These are phyloP conservation scores for Ormyrus rosae DNA, from an alignment of 2,888 invertebrate genomes.

Conservation along the genomic window DNA sequence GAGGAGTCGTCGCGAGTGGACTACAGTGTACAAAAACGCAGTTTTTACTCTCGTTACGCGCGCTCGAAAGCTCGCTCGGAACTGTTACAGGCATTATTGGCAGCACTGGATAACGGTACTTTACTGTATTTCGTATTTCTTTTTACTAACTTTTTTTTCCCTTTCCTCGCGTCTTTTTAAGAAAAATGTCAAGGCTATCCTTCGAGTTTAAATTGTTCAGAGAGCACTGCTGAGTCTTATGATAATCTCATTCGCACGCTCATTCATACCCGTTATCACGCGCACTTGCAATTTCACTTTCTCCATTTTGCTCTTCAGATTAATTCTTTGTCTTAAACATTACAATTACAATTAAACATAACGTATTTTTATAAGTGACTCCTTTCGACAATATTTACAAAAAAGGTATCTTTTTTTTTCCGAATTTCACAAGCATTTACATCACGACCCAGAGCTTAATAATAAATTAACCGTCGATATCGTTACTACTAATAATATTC, in stretches of 20 bases:
- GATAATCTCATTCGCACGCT: conserved; percentile 48
- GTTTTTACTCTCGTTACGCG: conserved; percentile 23
- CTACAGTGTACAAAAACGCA: conserved; percentile 15
- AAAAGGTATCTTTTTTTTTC: conserved; percentile 64
- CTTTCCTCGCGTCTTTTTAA: conserved; percentile 43
- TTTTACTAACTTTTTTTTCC: conserved; percentile 49
- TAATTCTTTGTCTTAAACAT: conserved; percentile 31
- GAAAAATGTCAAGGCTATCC: conserved; percentile 60
- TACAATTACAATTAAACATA: conserved; percentile 62
- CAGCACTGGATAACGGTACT: conserved; percentile 72
- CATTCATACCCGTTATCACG: conserved; percentile 54
- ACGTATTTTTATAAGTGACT: conserved; percentile 61
- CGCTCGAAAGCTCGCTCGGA: conserved; percentile 50
- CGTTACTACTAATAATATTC: conserved; percentile 63
- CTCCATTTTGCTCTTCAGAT: conserved; percentile 33
- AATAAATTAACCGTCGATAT: conserved; percentile 69
- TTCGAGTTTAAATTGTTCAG: conserved; percentile 61
- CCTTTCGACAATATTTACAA: conserved; percentile 67
- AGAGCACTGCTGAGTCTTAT: conserved; percentile 66
- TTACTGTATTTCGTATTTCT: conserved; percentile 59
- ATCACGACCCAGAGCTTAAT: conserved; percentile 65
- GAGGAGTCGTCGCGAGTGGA: conserved; percentile 58
- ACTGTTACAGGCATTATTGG: conserved; percentile 74
- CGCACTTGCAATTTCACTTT: conserved; percentile 15
- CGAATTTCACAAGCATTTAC: conserved; percentile 61